A percentile compares a stretch with the other conserved stretches of the same genome.
Conservation (phyloP, 1,140 invertebrate species). For the Lanistes nyassanus region DNA sequence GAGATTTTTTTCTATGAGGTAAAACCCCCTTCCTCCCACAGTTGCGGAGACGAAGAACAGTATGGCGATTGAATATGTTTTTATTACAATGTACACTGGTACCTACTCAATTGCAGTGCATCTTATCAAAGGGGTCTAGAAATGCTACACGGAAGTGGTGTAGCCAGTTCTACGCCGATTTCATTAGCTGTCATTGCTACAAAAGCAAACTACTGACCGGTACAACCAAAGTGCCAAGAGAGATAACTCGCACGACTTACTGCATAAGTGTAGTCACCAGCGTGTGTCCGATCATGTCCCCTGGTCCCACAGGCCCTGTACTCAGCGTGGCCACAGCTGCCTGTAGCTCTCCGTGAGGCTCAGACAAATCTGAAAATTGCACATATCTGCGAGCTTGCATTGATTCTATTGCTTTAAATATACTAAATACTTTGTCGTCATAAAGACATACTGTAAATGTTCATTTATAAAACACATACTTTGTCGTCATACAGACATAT, state of each 20-base stretch:
- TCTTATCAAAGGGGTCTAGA: slow-evolving; percentile 39
- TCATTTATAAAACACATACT: too few species aligned
- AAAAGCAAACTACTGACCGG: background rate
- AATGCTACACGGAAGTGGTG: slow-evolving; percentile 23
- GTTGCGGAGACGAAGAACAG: too few species aligned
- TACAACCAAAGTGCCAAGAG: background rate
- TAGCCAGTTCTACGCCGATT: background rate
- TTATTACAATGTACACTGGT: slow-evolving; percentile 21
- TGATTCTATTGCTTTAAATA: too few species aligned
- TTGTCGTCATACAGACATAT: too few species aligned
- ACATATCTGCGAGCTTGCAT: too few species aligned
- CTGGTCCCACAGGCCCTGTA: slow-evolving; percentile 45
- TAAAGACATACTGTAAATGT: too few species aligned
- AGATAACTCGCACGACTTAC: slow-evolving; percentile 21
- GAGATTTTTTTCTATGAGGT: too few species aligned
- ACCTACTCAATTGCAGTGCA: slow-evolving; percentile 45
- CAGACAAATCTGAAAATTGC: slow-evolving; percentile 1
- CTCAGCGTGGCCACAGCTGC: slow-evolving; percentile 37
- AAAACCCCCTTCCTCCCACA: too few species aligned
- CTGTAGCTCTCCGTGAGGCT: slow-evolving; percentile 31
- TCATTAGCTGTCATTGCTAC: background rate
- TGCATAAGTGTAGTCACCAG: slow-evolving; percentile 37
- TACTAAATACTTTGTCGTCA: too few species aligned
- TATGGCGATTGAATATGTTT: background rate
- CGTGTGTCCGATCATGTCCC: slow-evolving; percentile 43